phyloP scores from a whole-genome alignment of 92 coral and sea anemone genomes.

The Palythoa heliodiscus region DNA sequence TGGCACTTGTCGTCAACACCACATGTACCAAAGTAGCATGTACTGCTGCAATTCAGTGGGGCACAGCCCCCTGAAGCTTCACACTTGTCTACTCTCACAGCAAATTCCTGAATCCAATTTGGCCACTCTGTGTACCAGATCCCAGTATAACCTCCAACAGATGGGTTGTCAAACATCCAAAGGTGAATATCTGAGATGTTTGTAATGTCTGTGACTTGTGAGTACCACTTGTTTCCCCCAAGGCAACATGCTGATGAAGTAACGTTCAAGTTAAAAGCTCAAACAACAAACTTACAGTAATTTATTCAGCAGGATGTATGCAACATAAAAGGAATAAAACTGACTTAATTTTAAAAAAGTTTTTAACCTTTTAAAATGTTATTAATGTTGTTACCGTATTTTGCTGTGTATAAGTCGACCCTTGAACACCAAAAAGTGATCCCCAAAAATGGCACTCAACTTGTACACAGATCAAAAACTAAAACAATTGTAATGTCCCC shows the following conservation, averaged over 20 bases:
- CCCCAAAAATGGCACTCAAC: too few relatives aligned
- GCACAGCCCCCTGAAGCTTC: constrained; percentile 48
- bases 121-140: constrained; percentile 93
- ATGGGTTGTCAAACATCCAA: constrained; percentile 88
- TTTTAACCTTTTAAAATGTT: too few relatives aligned
- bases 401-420: too few relatives aligned
- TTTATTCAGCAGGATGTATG: too few relatives aligned
- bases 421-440: too few relatives aligned
- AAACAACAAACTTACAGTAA: neutral
- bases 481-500: too few relatives aligned
- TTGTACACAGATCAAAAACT: too few relatives aligned
- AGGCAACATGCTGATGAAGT: constrained; percentile 72
- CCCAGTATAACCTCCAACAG: constrained; percentile 80
- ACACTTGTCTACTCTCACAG: constrained; percentile 78
- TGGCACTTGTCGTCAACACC: constrained; percentile 87
- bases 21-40: constrained; percentile 97
- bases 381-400: too few relatives aligned
- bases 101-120: constrained; percentile 90
- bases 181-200: constrained; percentile 87
- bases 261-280: neutral
- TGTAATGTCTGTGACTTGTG: constrained; percentile 52
- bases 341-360: too few relatives aligned
- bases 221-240: constrained; percentile 76
- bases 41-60: constrained; percentile 57
- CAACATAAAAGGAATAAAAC: too few relatives aligned